Conservation (phyloP, 2,888 invertebrate species). For the Merodon equestris region DNA sequence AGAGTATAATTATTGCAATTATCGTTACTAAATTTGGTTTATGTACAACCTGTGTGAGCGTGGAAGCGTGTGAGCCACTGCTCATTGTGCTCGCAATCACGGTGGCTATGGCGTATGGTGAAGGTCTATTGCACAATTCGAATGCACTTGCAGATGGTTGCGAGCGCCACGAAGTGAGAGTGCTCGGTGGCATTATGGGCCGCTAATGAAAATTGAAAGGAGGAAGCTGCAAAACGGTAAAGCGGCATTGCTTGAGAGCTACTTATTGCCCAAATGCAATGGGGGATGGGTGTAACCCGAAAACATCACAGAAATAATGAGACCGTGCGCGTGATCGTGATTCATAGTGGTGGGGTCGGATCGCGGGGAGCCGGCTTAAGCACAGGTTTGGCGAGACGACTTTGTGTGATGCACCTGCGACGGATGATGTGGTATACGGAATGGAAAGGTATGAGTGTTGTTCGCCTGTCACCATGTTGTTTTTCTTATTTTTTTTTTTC, state of each 20-base stretch:
- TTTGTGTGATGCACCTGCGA: constrained; percentile 59
- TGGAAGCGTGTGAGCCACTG: constrained; percentile 4
- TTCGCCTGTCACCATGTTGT: constrained; percentile 60
- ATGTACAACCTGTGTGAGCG: constrained; percentile 49
- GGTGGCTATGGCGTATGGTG: constrained; percentile 29
- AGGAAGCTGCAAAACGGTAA: constrained; percentile 48
- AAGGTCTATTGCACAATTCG: constrained; percentile 65
- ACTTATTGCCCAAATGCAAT: constrained; percentile 63
- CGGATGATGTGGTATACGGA: constrained; percentile 43
- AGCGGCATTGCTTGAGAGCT: constrained; percentile 11
- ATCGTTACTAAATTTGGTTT: constrained; percentile 66
- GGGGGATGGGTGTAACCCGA: constrained; percentile 64
- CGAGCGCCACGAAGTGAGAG: constrained; percentile 60
- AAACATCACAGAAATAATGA: constrained; percentile 63
- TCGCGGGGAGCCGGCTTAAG: constrained; percentile 1
- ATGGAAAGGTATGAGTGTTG: constrained; percentile 62
- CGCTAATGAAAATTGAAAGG: constrained; percentile 66
- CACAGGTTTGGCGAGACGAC: constrained; percentile 15
- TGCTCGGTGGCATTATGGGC: constrained; percentile 46
- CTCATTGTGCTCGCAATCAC: constrained; percentile 23
- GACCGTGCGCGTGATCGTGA: constrained; percentile 67
- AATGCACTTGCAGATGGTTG: constrained; percentile 6
- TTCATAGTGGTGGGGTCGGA: constrained; percentile 32
- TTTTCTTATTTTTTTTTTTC: no score
- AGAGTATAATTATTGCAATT: constrained; percentile 66